These are phyloP conservation scores for Metalampra italica DNA, from an alignment of 2,888 invertebrate species.

Conservation along the genomic window DNA sequence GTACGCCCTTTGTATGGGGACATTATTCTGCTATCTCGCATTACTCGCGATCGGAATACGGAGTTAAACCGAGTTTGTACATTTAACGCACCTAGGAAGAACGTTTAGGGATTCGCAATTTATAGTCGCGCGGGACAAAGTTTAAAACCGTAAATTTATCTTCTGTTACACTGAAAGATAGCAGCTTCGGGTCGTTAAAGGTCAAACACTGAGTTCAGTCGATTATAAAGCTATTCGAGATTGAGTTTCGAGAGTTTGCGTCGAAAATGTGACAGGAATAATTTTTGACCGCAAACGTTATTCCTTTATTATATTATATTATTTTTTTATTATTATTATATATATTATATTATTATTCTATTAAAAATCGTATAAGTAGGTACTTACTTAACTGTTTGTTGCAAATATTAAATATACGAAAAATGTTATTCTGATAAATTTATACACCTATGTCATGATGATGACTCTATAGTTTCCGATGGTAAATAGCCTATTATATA, in stretches of 20 bases:
- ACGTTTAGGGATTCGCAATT: constrained; percentile 53
- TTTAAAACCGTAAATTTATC: constrained; percentile 65
- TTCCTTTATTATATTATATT: too few species aligned
- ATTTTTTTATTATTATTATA: too few species aligned
- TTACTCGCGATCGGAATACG: constrained; percentile 29
- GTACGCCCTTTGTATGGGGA: constrained; percentile 53
- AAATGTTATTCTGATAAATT: too few species aligned
- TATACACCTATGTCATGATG: too few species aligned
- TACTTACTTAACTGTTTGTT: too few species aligned
- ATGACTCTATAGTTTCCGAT: too few species aligned
- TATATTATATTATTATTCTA: too few species aligned
- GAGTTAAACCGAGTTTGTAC: constrained; percentile 47
- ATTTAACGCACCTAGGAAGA: constrained; percentile 55
- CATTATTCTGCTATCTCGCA: constrained; percentile 61
- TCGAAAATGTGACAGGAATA: not conserved
- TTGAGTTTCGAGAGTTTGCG: constrained; percentile 41
- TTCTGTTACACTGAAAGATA: constrained; percentile 43
- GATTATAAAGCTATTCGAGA: constrained; percentile 47
- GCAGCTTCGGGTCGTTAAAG: constrained; percentile 44
- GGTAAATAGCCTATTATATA: too few species aligned
- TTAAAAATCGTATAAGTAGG: too few species aligned
- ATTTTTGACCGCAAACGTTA: constrained; percentile 29
- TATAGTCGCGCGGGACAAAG: constrained; percentile 53
- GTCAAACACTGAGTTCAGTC: constrained; percentile 37
- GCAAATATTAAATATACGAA: too few species aligned